A percentile compares a stretch with the other conserved stretches of the same genome.
phyloP scores from a whole-genome alignment of 92 coral and sea anemone genomes.

The Actinernus sp. region DNA sequence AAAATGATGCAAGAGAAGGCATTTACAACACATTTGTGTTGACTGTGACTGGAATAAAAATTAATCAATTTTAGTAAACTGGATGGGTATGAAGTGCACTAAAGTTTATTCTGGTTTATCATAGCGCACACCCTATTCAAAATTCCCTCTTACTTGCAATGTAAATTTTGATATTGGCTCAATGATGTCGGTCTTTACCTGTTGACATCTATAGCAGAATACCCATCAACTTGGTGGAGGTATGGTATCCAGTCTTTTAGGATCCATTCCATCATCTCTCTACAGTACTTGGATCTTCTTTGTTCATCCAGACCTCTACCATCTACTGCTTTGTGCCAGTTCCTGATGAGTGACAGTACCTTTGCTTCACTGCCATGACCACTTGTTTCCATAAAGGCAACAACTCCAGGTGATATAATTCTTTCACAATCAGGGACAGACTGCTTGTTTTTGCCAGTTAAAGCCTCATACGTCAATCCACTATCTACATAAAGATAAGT shows the following conservation, averaged over 20 bases:
- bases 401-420: slow-evolving; percentile 26
- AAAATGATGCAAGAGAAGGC: too few relatives aligned
- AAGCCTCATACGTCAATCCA: slow-evolving; percentile 51
- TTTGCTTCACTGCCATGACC: slow-evolving; percentile 15
- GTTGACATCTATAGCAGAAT: slow-evolving; percentile 57
- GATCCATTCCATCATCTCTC: slow-evolving; percentile 55
- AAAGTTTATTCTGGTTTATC: too few relatives aligned
- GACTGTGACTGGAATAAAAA: too few relatives aligned
- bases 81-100: too few relatives aligned
- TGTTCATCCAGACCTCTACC: slow-evolving; percentile 29
- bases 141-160: too few relatives aligned
- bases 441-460: slow-evolving; percentile 44
- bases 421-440: slow-evolving; percentile 45
- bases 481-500: not conserved
- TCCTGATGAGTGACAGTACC: slow-evolving; percentile 3
- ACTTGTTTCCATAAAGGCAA: slow-evolving; percentile 16
- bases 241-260: slow-evolving; percentile 73
- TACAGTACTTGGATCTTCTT: slow-evolving; percentile 20
- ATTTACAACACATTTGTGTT: too few relatives aligned
- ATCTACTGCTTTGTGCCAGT: slow-evolving; percentile 28
- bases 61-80: too few relatives aligned
- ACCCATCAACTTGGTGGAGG: slow-evolving; percentile 3
- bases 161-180: too few relatives aligned
- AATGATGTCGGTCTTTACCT: too few relatives aligned
- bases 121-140: too few relatives aligned